These are phyloP conservation scores for Bradysia coprophila DNA, from an alignment of 1,140 invertebrate genomes.

Conservation along the genomic window DNA sequence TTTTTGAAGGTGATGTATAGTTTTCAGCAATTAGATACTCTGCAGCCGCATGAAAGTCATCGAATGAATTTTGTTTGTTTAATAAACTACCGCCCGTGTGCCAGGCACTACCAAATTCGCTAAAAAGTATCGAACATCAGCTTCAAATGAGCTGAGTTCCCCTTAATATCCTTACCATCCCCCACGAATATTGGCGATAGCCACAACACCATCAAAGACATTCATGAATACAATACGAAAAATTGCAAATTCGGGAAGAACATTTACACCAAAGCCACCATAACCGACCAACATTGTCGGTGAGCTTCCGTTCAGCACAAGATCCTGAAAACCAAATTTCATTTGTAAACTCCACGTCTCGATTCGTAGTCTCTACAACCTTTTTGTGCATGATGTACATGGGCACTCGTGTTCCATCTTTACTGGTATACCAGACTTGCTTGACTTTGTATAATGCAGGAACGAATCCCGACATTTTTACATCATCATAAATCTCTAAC, in stretches of 20 bases:
- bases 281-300: conserved; percentile 86
- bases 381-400: conserved; percentile 85
- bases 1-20: conserved; percentile 45
- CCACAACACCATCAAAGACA: conserved; percentile 67
- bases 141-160: no score
- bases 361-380: no score
- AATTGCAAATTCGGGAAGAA: conserved; percentile 68
- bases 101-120: conserved; percentile 79
- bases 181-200: conserved; percentile 80
- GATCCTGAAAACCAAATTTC: no score
- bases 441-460: conserved; percentile 53
- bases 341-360: no score
- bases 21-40: conserved; percentile 45
- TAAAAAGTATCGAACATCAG: no score
- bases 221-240: conserved; percentile 69
- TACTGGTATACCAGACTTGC: conserved; percentile 81
- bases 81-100: conserved; percentile 57
- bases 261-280: conserved; percentile 83
- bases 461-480: no score
- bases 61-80: conserved; percentile 78
- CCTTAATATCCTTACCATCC: no score
- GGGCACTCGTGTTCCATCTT: conserved; percentile 83
- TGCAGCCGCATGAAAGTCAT: conserved; percentile 72
- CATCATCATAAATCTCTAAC: no score
- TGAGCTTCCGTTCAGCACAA: conserved; percentile 36